Base-by-base conservation (phyloP, 2,888 invertebrate genomes). In the Urechis unicinctus region DNA sequence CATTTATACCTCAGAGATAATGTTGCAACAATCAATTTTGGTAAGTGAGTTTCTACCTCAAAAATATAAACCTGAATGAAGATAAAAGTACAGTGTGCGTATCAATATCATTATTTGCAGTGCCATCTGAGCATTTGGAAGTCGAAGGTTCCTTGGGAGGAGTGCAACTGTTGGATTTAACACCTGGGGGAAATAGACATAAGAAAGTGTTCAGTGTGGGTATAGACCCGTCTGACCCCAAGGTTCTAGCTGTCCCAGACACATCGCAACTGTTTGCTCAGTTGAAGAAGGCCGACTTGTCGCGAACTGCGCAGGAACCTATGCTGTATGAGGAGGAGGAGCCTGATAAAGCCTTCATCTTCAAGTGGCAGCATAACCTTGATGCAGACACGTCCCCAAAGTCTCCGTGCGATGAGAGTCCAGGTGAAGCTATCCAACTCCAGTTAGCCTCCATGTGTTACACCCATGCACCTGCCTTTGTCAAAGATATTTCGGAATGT, bases 371-470 rank as follows among this genome's bases (percentile, higher is more conserved):
- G n/a, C n/a, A n/a, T n/a, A 17, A 30, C 5, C 52, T 57, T 2
- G 21, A 29, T 22, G 53, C 51, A 30, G 48, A 51, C 21, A 36
- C n/a, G 17, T 31, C 36, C 17, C 22, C 22, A 4, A 13, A 4
- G 13, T 4, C 48, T n/a, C 36, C 3, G 36, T 31, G 47, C 3
- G 25, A 21, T 6, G 28, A 21, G 5, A 9, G 9, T n/a, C 41
- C 24, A 25, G 2, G 24, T 30, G 31, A 30, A 5, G 25, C 36
- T 17, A 17, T 81, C 22, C 73, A 79, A 70, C 71, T 87, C 63
- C 82, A 86, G 70, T 88, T 93, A 85, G 92, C 91, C 1, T 89
- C 91, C 41, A 88, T 95, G 56, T 91, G 91, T 84, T 95, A 94
- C 81, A 90, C 90, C 2, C 95, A 96, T 79, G 91, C 91, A 52